Evolutionary conservation across 2,113 vertebrate genomes (phyloP).

Genomic region (Caloenas nicobarica): DNA sequence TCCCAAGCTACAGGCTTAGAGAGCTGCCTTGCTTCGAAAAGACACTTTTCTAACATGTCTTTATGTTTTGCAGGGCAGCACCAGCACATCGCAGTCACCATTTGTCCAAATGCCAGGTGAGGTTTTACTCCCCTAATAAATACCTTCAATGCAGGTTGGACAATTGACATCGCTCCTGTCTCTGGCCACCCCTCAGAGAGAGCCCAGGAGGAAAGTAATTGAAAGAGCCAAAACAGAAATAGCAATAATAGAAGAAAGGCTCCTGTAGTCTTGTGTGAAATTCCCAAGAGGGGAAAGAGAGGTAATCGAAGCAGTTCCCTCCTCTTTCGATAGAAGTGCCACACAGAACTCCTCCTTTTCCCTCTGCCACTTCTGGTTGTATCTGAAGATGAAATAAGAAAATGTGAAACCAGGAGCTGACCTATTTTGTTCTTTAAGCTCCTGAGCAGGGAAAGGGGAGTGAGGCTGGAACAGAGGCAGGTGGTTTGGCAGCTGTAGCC

Average conservation of each 20-base stretch:
- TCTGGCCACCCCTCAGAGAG: not conserved
- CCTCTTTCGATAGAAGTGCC: not conserved
- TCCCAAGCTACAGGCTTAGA: not conserved
- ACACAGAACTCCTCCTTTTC: not conserved
- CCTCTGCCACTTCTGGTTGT: not conserved
- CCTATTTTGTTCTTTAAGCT: not conserved
- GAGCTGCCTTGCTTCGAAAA: not conserved
- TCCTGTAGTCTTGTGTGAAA: not conserved
- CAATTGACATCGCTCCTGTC: not conserved
- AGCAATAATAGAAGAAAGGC: not conserved
- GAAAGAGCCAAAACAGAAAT: not conserved
- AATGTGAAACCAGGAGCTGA: not conserved
- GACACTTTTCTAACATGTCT: not conserved
- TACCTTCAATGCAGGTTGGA: not conserved
- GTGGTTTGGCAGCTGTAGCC: not conserved
- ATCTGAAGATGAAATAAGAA: not conserved
- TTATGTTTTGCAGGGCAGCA: constrained; percentile 77
- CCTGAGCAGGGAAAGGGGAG: not conserved
- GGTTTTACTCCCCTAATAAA: not conserved
- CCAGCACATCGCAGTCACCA: constrained; percentile 63
- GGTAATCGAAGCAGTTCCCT: not conserved
- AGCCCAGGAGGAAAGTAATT: not conserved
- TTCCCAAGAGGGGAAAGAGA: not conserved
- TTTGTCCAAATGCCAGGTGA: constrained; percentile 87
- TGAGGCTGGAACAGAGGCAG: not conserved